Evolutionary conservation across 2,888 invertebrate genomes (phyloP).

Genomic region (Erebia epiphron): DNA sequence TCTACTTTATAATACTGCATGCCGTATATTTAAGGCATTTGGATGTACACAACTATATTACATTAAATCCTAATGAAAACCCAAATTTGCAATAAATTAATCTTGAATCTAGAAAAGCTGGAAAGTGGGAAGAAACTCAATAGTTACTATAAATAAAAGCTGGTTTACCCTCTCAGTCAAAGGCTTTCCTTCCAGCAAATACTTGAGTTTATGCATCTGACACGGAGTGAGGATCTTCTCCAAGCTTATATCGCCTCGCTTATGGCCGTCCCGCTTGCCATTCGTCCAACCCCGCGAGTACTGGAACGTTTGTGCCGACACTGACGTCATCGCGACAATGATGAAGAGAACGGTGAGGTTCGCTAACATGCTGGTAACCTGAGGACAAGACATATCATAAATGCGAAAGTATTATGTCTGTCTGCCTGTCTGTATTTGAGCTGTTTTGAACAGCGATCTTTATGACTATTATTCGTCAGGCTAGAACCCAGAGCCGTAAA

Average conservation of each 20-base stretch:
- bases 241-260: constrained; percentile 52
- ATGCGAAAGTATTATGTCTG: too few relatives aligned
- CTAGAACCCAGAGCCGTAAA: too few relatives aligned
- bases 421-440: too few relatives aligned
- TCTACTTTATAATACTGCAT: too few relatives aligned
- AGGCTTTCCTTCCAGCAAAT: constrained; percentile 77
- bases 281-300: constrained; percentile 91
- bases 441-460: too few relatives aligned
- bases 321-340: constrained; percentile 68
- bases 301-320: constrained; percentile 87
- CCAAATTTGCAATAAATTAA: too few relatives aligned
- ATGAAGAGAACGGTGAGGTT: constrained; percentile 63
- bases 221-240: constrained; percentile 72
- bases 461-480: too few relatives aligned
- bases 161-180: constrained; percentile 67
- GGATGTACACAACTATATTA: too few relatives aligned
- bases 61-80: too few relatives aligned
- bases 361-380: constrained; percentile 53
- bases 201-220: constrained; percentile 76
- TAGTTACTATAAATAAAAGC: neutral
- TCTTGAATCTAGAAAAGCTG: too few relatives aligned
- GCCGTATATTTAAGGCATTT: too few relatives aligned
- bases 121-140: too few relatives aligned
- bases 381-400: neutral
- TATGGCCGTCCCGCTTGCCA: constrained; percentile 82